Evolutionary conservation across 2,113 vertebrate genomes (phyloP).

Genomic region (Bolborhynchus lineola): DNA sequence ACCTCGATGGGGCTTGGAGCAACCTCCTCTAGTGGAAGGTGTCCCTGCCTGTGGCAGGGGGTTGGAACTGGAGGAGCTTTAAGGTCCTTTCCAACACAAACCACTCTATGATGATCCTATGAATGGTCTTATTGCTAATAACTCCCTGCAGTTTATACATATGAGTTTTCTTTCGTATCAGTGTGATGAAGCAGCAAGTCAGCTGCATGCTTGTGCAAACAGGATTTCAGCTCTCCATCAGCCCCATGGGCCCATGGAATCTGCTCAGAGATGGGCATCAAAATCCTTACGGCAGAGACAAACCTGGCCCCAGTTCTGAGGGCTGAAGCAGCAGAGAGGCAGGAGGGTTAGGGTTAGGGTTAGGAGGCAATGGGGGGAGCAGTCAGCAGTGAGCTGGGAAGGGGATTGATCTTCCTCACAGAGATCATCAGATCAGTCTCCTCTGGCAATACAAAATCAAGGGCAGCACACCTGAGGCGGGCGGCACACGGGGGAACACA

Average conservation of each 20-base stretch:
- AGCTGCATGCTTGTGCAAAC: not conserved
- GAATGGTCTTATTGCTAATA: not conserved
- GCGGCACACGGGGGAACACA: not conserved
- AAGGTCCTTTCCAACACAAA: not conserved
- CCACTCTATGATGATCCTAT: not conserved
- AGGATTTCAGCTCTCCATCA: not conserved
- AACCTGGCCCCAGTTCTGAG: not conserved
- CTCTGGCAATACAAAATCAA: not conserved
- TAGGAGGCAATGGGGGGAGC: not conserved
- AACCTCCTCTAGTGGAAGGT: not conserved
- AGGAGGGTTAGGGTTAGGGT: too few species aligned
- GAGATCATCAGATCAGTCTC: not conserved
- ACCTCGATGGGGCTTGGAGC: not conserved
- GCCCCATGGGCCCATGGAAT: not conserved
- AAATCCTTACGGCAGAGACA: not conserved
- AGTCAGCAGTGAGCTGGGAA: accelerated
- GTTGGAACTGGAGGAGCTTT: not conserved
- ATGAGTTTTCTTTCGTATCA: not conserved
- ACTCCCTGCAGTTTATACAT: not conserved
- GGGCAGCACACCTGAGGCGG: accelerated
- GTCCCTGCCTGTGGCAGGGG: not conserved
- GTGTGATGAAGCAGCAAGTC: not conserved
- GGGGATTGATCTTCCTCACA: not conserved
- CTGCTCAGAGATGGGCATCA: not conserved
- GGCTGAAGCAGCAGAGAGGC: not conserved